Base-by-base conservation (phyloP, 2,797 vertebrate species). In the Anabas testudineus region DNA sequence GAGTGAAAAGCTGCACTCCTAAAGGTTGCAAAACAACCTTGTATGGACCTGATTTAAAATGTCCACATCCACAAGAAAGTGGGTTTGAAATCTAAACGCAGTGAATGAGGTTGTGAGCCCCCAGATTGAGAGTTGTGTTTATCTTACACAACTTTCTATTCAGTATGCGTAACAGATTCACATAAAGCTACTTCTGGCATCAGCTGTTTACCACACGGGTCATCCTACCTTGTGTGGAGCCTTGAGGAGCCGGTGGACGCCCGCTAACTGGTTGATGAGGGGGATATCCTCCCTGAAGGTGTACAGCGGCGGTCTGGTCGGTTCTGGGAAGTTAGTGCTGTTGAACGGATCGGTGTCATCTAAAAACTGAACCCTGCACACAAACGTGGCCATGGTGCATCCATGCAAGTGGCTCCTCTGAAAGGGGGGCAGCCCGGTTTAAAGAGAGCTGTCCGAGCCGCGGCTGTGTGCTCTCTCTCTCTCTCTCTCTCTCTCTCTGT, bases 271-370 rank as follows among this genome's bases (percentile, higher is more conserved):
- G 77, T 96, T 96, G 89, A 93, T 94, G 68, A 98, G 95, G 1
- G 96, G 94, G 72, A 97, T 93, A 71, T 98, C 96, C 83, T 95
- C 94, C 30, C 95, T 93, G 91, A 98, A 97, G 51, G 95, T 93
- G 94, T 95, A 98, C 2, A 94, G 78, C n/a, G 96, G 97, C 2
- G 96, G 95, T 81, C 96, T 91, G 45, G 93, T 96, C 82, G 97
- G 97, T 78, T 98, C 96, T 16, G 96, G 96, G 86, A 97, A 97
- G 75, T 94, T 97, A 58, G 97, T 97, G 90, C 96, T 97, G 91
- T 96, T 97, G 88, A 98, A 98, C 47, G 97, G 96, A 91, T 97
- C 96, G 74, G 96, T 97, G 88, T 98, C 97, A 79, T 97, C 97
- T 91, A 97, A 89, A 84, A 97, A 96, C 92, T 97, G 97, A 90